Evolutionary conservation across 2,888 invertebrate genomes (phyloP), one percentile per base, ranked within the genome.

Genomic region (Dyspetes luteomarginatus): DNA sequence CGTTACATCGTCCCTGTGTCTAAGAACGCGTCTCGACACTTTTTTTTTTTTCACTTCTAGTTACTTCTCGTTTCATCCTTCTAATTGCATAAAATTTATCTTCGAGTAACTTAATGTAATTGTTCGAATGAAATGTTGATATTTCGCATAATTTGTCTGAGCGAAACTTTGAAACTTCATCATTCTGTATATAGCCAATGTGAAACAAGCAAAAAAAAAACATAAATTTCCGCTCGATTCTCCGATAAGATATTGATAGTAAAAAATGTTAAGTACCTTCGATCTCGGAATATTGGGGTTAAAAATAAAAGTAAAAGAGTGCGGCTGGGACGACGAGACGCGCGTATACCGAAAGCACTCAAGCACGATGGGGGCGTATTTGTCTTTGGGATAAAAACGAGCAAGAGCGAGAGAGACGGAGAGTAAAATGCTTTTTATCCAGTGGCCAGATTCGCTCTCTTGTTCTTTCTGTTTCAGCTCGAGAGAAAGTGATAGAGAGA

Each of bases 301-400:
- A 26, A 55, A 60, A 19, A 36, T 28, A 55, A 43, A 50, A 36
- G 36, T 7, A 30, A 52, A 26, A 17, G 12, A 15, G 26, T 7
- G 15, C 5, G 60, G 19, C 12, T 19, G 17, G 2, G 58, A 41
- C 17, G 60, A 12, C 17, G 64, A 64, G 28, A 65, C 24, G 43
- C 52, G 41, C 65, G 58, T 48, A 64, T 64, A 58, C 77, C 55
- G 28, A 71, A 77, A 77, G 71, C 77, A 71, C 77, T 77, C 77
- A 58, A 77, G 71, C 71, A 56, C 58, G 58, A 65, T 48, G 48
- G 24, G 65, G 55, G 15, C 56, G 71, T 77, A 77, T 77, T 77
- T 77, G 71, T 77, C 77, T 77, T 77, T 71, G 48, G 71, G 65
- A 65, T 65, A 50, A 52, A 62, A 64, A 41, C 64, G 45, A 73